Evolutionary conservation across 2,113 vertebrate species (phyloP), one percentile per base, ranked within the genome.

Genomic region (Canis aureus): DNA sequence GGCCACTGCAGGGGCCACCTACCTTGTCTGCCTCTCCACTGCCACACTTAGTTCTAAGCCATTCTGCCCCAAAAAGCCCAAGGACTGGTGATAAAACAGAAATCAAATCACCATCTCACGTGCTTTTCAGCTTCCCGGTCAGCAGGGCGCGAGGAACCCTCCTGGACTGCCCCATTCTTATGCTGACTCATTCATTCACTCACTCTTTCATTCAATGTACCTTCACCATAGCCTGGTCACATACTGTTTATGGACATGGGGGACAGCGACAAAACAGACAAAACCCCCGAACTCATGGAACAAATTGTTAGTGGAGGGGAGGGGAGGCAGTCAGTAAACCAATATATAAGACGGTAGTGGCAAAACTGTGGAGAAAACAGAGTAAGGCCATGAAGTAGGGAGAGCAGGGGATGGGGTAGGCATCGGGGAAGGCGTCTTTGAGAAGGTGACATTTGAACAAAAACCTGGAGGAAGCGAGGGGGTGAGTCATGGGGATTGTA

Each of bases 391-490:
- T 32, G 32, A 76, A 76, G 27, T 7, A 43, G 17, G 43, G 85
- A 71, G 69, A 32, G n/a, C 7, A 2, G 49, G 15, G 59, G 38
- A 0, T 17, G 29, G 17, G 29, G 67, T 35, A 20, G 49, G 87
- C 1, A 0, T 71, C 35, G 0, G 59, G 38, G 51, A 83, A 59
- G 19, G 71, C 0, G 0, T 19, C 80, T 20, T 12, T 13, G n/a
- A 60, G 38, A 84, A 83, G 49, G 85, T 69, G 79, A 89, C 51
- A 23, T 27, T 71, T 69, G 60, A 57, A 84, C 51, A 60, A 79
- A n/a, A 43, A 53, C 43, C 38, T 67, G 62, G 55, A 93, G 85
- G 85, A 32, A 62, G 60, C 20, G 67, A 84, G 51, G 25, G 74
- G 78, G 60, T 5, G 43, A 84, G 80, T 71, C 62, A 80, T 1